These are phyloP conservation scores for Halcyon leucocephala DNA, from an alignment of 2,797 vertebrate genomes.

Conservation along the genomic window DNA sequence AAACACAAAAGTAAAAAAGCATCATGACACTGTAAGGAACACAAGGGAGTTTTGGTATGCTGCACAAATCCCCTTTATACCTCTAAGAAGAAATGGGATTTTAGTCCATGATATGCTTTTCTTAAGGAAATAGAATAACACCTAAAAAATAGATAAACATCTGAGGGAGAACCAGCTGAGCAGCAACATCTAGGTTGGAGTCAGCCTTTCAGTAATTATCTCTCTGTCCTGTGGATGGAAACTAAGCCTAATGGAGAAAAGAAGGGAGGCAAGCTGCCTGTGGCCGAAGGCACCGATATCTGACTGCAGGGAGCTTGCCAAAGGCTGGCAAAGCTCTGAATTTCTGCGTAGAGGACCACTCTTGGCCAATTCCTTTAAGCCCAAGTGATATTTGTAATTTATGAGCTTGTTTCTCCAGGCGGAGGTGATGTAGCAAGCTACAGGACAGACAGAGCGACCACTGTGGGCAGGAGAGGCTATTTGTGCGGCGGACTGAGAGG, in stretches of 20 bases:
- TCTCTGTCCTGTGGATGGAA: not conserved
- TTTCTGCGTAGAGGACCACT: not conserved
- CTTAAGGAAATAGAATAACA: not conserved
- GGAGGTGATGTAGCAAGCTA: not conserved
- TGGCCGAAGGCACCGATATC: fast-evolving
- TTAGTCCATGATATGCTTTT: not conserved
- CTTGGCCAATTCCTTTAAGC: not conserved
- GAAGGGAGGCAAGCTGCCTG: not conserved
- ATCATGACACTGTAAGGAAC: not conserved
- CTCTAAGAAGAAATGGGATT: not conserved
- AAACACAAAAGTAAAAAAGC: not conserved
- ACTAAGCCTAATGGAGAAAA: not conserved
- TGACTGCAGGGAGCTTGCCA: not conserved
- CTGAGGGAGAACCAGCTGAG: not conserved
- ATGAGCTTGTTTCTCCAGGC: not conserved
- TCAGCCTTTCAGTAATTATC: not conserved
- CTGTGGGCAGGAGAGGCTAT: not conserved
- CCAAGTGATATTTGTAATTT: not conserved
- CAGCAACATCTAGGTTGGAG: not conserved
- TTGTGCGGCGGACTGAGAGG: not conserved
- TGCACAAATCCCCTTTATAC: not conserved
- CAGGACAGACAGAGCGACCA: not conserved
- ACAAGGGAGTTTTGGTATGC: not conserved
- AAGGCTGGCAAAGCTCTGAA: not conserved
- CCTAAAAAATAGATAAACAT: not conserved